These are phyloP conservation scores for Hestina assimilis DNA, from an alignment of 1,140 invertebrate genomes.

Conservation along the genomic window DNA sequence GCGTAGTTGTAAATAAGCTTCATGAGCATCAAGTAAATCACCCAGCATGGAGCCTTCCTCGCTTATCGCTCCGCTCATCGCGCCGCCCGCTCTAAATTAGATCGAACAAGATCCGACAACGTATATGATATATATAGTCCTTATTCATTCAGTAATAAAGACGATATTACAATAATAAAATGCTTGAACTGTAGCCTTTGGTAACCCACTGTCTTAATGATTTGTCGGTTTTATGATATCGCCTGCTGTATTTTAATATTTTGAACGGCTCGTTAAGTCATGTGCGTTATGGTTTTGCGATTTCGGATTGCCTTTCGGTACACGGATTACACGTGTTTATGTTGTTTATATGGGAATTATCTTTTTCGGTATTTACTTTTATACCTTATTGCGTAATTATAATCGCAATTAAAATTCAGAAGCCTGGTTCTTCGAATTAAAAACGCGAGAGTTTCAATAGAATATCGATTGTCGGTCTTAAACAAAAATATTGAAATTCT, in stretches of 20 bases:
- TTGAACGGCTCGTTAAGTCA: conserved; percentile 20
- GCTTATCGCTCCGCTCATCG: conserved; percentile 50
- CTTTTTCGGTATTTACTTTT: background rate
- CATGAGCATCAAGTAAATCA: conserved; percentile 51
- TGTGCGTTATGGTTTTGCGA: conserved; percentile 22
- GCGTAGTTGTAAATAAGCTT: conserved; percentile 21
- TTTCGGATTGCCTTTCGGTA: conserved; percentile 16
- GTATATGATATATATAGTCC: conserved; percentile 17
- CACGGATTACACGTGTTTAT: background rate
- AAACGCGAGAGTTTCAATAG: no score
- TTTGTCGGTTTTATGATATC: conserved; percentile 51
- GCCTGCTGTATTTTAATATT: conserved; percentile 25
- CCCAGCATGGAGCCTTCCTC: conserved; percentile 47
- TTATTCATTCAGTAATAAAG: background rate
- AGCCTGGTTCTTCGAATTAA: no score
- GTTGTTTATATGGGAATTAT: background rate
- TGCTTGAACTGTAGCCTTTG: conserved; percentile 5
- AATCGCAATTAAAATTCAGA: no score
- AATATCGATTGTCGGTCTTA: no score
- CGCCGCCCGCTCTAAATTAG: conserved; percentile 58
- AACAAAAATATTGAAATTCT: no score
- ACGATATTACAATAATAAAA: background rate
- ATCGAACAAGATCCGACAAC: conserved; percentile 39
- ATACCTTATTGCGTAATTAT: background rate
- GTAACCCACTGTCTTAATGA: conserved; percentile 40